Percentiles rank a stretch among this genome's conserved stretches.
These are phyloP conservation scores for Diorhabda sublineata DNA, from an alignment of 1,140 invertebrate genomes.

Conservation along the genomic window DNA sequence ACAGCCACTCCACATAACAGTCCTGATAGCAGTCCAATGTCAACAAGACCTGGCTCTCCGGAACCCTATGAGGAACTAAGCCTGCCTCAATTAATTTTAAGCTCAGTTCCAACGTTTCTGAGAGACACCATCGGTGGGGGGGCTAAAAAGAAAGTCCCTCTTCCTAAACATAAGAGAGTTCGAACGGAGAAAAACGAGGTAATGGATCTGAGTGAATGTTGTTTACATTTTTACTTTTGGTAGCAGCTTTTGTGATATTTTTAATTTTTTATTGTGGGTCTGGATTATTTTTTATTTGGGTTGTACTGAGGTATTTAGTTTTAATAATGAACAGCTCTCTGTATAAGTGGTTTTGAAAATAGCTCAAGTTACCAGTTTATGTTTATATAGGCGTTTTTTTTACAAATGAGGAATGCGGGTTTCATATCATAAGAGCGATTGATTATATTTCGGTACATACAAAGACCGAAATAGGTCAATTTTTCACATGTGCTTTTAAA, in stretches of 20 bases:
- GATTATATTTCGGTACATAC: no score
- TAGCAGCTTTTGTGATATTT: not conserved
- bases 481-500: no score
- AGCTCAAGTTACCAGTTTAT: no score
- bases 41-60: constrained; percentile 57
- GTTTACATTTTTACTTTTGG: not conserved
- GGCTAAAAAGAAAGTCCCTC: constrained; percentile 34
- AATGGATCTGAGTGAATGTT: constrained; percentile 8
- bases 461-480: no score
- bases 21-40: constrained; percentile 58
- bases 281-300: no score
- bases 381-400: no score
- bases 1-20: constrained; percentile 82
- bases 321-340: no score
- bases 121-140: constrained; percentile 60
- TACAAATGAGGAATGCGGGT: no score
- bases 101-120: constrained; percentile 71
- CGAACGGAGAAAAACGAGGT: constrained; percentile 28
- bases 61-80: constrained; percentile 48
- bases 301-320: no score
- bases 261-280: not conserved
- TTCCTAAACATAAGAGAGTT: constrained; percentile 12
- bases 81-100: constrained; percentile 57
- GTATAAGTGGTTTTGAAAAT: no score
- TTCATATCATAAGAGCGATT: no score